Conservation (phyloP, 2,113 vertebrate genomes). For the Malurus alboscapulatus region DNA sequence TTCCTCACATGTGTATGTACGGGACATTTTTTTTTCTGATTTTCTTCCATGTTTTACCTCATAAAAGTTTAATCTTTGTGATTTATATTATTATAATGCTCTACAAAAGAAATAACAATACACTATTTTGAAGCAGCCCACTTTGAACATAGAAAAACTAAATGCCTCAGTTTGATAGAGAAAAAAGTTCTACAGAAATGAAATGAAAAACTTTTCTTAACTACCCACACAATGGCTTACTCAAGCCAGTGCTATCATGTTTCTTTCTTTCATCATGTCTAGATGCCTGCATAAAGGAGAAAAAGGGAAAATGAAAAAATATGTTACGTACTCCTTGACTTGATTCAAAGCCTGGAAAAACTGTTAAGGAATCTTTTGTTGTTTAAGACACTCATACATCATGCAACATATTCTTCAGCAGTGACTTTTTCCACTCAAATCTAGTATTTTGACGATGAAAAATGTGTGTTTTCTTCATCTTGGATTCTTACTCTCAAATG, state of each 20-base stretch:
- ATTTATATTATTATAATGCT: background rate
- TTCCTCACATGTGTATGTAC: background rate
- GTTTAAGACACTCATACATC: slow-evolving; percentile 49
- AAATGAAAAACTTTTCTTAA: slow-evolving; percentile 46
- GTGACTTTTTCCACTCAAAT: background rate
- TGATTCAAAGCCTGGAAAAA: slow-evolving; percentile 30
- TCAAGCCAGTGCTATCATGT: background rate
- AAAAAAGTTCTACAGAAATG: slow-evolving; percentile 1
- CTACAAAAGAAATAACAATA: slow-evolving; percentile 15
- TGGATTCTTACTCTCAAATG: slow-evolving; percentile 14
- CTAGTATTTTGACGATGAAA: slow-evolving; percentile 20
- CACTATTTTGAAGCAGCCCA: background rate
- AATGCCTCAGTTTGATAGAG: background rate
- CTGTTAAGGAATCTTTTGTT: slow-evolving; percentile 36
- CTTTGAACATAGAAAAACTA: slow-evolving; percentile 13
- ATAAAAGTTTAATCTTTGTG: background rate
- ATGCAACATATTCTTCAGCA: background rate
- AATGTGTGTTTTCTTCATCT: slow-evolving; percentile 28
- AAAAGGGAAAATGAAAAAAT: slow-evolving; percentile 28
- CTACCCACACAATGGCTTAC: slow-evolving; percentile 24
- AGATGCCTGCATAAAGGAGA: slow-evolving; percentile 17
- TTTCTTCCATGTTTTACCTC: background rate
- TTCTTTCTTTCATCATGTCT: slow-evolving; percentile 38
- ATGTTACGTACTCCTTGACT: background rate
- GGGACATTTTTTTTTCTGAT: background rate